Evolutionary conservation across 2,888 invertebrate species (phyloP).

Genomic region (Acanthosepion lycidas): DNA sequence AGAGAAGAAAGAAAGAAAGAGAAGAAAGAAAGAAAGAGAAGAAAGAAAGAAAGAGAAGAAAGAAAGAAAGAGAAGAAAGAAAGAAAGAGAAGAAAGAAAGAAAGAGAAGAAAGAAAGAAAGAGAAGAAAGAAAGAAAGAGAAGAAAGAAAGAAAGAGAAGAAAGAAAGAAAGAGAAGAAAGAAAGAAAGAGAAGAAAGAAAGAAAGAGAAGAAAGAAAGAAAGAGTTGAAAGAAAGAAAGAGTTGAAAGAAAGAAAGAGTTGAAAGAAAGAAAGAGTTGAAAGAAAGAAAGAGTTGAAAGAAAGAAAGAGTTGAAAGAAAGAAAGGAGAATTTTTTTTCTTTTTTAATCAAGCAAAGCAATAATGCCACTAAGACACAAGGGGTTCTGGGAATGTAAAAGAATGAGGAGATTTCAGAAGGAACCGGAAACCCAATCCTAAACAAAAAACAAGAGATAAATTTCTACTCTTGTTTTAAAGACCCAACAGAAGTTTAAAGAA

Average conservation of each 20-base stretch:
- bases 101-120: background rate
- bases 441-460: too few relatives aligned
- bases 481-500: background rate
- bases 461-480: too few relatives aligned
- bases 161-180: background rate
- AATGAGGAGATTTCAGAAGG: too few relatives aligned
- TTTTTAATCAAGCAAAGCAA: too few relatives aligned
- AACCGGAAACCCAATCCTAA: too few relatives aligned
- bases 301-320: background rate
- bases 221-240: background rate
- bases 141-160: background rate
- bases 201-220: too few relatives aligned
- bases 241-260: background rate
- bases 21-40: background rate
- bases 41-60: background rate
- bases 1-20: background rate
- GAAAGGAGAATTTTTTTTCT: too few relatives aligned
- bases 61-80: background rate
- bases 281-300: background rate
- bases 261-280: background rate
- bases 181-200: background rate
- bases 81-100: background rate
- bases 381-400: too few relatives aligned
- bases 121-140: background rate
- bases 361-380: too few relatives aligned